These are phyloP conservation scores for Pristiophorus japonicus DNA, from an alignment of 2,113 vertebrate species.

Conservation along the genomic window DNA sequence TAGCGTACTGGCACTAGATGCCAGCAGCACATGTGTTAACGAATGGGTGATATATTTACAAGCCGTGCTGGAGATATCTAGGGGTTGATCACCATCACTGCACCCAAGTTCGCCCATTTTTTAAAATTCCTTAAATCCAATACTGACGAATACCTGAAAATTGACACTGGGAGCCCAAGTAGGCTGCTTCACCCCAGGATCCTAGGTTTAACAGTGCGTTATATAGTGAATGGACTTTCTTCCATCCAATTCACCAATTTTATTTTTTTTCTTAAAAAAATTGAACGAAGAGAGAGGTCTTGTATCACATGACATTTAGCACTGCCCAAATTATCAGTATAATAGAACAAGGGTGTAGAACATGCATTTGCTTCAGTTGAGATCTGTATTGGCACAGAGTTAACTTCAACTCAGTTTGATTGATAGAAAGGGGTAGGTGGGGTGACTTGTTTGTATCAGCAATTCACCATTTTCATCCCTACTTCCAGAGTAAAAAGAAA, in stretches of 20 bases:
- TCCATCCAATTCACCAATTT: not conserved
- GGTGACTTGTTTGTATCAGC: not conserved
- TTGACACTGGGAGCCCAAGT: not conserved
- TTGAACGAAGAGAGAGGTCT: not conserved
- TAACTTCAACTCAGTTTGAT: not conserved
- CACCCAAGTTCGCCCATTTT: not conserved
- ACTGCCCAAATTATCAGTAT: not conserved
- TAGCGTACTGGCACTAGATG: not conserved
- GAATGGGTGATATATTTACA: not conserved
- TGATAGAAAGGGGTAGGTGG: not conserved
- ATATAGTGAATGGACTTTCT: not conserved
- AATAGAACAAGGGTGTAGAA: not conserved
- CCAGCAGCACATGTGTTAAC: constrained; percentile 4
- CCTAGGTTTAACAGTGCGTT: constrained; percentile 15
- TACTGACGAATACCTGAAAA: constrained; percentile 16
- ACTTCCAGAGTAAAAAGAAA: not conserved
- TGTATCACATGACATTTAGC: not conserved
- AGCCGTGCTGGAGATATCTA: not conserved
- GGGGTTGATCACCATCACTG: not conserved
- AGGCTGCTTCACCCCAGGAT: constrained; percentile 4
- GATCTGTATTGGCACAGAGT: not conserved
- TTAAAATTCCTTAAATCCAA: not conserved
- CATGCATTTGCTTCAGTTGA: not conserved
- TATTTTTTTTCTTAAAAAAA: not conserved
- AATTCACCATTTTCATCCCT: not conserved